Percentiles rank a stretch among this genome's conserved stretches.
These are phyloP conservation scores for Macrosteles quadrilineatus DNA, from an alignment of 1,140 invertebrate species.

Conservation along the genomic window DNA sequence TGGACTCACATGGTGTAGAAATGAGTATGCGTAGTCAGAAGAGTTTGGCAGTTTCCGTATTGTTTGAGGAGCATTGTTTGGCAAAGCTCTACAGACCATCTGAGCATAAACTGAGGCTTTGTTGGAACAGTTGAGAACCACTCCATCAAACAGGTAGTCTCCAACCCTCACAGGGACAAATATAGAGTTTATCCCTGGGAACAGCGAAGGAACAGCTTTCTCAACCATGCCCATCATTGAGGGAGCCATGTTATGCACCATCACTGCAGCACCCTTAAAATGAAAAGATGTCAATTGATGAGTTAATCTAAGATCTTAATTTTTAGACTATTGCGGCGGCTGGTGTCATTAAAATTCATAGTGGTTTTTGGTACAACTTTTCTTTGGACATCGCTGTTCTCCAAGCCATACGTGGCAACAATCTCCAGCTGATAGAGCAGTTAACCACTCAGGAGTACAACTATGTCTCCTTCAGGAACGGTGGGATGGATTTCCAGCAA, in stretches of 20 bases:
- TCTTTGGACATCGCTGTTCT: too few relatives aligned
- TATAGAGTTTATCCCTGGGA: background rate
- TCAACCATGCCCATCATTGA: background rate
- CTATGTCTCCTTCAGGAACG: too few relatives aligned
- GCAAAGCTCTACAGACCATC: background rate
- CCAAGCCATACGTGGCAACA: too few relatives aligned
- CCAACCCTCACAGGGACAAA: background rate
- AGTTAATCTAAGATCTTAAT: too few relatives aligned
- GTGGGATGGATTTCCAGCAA: too few relatives aligned
- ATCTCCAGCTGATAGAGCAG: too few relatives aligned
- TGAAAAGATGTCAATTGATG: too few relatives aligned
- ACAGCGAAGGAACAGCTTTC: background rate
- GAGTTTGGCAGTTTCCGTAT: background rate
- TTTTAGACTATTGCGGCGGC: too few relatives aligned
- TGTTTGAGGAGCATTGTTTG: background rate
- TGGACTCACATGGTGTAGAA: background rate
- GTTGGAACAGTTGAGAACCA: background rate
- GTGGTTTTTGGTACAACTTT: too few relatives aligned
- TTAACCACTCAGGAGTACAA: too few relatives aligned
- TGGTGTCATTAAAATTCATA: too few relatives aligned
- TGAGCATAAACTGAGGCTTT: background rate
- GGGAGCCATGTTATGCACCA: background rate
- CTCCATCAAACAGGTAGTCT: slow-evolving; percentile 9
- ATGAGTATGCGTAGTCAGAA: background rate
- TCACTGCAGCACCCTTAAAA: background rate